phyloP scores from a whole-genome alignment of 2,797 vertebrate genomes.

The Micrastur ruficollis region DNA sequence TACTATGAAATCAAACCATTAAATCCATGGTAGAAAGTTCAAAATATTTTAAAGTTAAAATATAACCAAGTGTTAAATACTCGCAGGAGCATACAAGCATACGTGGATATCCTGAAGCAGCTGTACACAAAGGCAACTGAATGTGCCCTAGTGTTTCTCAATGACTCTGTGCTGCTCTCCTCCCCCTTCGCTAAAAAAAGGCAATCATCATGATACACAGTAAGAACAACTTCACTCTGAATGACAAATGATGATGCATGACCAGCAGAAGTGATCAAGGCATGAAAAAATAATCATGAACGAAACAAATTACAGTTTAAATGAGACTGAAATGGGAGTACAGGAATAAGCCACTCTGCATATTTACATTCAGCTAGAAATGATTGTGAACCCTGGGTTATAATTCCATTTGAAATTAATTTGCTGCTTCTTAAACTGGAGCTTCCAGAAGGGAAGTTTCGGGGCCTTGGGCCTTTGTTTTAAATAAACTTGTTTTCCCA shows the following conservation, averaged over 20 bases:
- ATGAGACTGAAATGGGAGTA: neutral
- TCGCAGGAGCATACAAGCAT: neutral
- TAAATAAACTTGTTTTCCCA: neutral
- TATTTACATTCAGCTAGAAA: neutral
- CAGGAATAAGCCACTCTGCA: neutral
- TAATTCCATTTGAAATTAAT: neutral
- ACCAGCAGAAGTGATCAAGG: neutral
- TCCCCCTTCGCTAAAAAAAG: neutral
- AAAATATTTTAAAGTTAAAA: neutral
- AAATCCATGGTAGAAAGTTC: neutral
- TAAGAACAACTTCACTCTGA: neutral
- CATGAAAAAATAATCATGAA: neutral
- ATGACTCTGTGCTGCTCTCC: neutral
- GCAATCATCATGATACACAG: neutral
- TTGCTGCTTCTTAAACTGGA: constrained; percentile 24
- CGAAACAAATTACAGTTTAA: neutral
- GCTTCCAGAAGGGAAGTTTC: neutral
- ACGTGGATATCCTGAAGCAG: neutral
- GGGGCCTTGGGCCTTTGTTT: neutral
- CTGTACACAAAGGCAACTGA: neutral
- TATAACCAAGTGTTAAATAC: neutral
- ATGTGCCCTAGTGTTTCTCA: neutral
- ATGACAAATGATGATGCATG: neutral
- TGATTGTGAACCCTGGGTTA: neutral
- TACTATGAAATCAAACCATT: neutral